phyloP scores from a whole-genome alignment of 2,888 invertebrate species.

The Sesia apiformis region DNA sequence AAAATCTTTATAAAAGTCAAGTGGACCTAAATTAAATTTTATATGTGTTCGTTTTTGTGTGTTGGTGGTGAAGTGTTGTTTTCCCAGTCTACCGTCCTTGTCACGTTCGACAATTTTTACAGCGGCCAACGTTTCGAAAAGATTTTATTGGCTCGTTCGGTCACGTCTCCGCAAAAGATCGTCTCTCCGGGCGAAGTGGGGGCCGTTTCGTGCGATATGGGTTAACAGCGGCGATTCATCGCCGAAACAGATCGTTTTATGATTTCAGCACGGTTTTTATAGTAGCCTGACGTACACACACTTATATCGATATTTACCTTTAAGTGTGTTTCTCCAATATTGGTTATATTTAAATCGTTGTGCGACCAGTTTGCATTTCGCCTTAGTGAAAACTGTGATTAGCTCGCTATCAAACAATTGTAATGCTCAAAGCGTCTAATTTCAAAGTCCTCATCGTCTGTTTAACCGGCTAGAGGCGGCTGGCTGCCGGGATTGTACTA shows the following conservation, averaged over 20 bases:
- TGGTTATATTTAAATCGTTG: background rate
- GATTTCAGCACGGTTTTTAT: conserved; percentile 46
- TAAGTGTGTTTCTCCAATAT: background rate
- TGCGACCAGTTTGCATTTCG: background rate
- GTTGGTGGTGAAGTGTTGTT: background rate
- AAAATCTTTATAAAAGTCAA: too few species aligned
- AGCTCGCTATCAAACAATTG: conserved; percentile 4
- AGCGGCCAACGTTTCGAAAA: conserved; percentile 34
- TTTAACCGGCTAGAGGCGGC: conserved; percentile 41
- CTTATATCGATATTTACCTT: too few species aligned
- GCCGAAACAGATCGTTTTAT: conserved; percentile 55
- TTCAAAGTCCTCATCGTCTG: conserved; percentile 36
- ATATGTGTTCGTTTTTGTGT: conserved; percentile 1
- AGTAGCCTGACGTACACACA: background rate
- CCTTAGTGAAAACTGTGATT: background rate
- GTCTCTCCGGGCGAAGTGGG: conserved; percentile 39
- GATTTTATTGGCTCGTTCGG: conserved; percentile 60
- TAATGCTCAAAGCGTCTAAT: conserved; percentile 5
- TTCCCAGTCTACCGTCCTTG: conserved; percentile 12
- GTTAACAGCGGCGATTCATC: conserved; percentile 53
- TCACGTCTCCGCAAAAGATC: conserved; percentile 59
- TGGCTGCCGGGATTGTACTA: conserved; percentile 44
- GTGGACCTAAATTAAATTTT: background rate
- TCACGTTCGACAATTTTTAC: conserved; percentile 54
- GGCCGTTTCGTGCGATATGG: conserved; percentile 47